These are phyloP conservation scores for Camelus bactrianus DNA, from an alignment of 2,113 vertebrate species.

Conservation along the genomic window DNA sequence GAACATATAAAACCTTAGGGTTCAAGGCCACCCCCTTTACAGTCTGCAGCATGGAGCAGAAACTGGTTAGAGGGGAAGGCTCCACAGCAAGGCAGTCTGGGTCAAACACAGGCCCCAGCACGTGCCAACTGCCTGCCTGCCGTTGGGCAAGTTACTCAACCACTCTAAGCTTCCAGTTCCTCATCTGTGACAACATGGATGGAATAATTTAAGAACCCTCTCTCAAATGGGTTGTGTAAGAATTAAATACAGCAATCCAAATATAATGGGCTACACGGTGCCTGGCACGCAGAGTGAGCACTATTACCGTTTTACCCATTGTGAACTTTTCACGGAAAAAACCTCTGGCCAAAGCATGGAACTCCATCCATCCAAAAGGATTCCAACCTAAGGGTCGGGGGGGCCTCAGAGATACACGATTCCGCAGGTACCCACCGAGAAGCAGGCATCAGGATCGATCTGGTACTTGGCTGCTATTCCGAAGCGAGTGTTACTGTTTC, in stretches of 20 bases:
- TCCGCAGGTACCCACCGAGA: conserved; percentile 91
- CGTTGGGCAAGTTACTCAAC: neutral
- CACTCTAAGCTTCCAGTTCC: neutral
- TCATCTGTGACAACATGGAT: neutral
- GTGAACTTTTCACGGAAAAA: neutral
- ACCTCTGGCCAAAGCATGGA: neutral
- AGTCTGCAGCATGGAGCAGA: neutral
- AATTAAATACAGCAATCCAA: neutral
- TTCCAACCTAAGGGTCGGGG: neutral
- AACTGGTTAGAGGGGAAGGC: neutral
- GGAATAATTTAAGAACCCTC: neutral
- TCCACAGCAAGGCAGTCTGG: neutral
- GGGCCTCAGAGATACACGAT: neutral
- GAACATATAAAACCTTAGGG: neutral
- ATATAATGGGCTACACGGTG: neutral
- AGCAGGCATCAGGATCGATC: conserved; percentile 96
- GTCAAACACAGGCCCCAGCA: neutral
- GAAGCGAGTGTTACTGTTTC: conserved; percentile 98
- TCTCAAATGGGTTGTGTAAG: neutral
- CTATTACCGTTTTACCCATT: neutral
- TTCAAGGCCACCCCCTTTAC: neutral
- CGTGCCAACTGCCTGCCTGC: neutral
- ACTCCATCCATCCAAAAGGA: neutral
- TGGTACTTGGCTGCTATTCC: conserved; percentile 99
- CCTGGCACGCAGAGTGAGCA: neutral